A percentile compares a stretch with the other conserved stretches of the same genome.
Evolutionary conservation across 2,888 invertebrate species (phyloP).

Genomic region (Mythimna ferrago): DNA sequence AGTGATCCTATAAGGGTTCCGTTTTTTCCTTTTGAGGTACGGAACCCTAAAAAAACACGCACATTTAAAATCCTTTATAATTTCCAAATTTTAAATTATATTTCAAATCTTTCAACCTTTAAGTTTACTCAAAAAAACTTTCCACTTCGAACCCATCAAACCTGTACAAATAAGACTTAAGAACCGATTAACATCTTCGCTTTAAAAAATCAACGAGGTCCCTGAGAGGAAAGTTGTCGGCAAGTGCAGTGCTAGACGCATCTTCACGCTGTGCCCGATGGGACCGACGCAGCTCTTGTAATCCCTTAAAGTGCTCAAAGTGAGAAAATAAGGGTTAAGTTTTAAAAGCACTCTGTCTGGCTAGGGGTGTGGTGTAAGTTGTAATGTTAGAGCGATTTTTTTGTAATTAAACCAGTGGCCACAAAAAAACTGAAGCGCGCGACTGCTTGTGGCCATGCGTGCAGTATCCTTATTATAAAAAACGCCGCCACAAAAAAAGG

Average conservation of each 20-base stretch:
- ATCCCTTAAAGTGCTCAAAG: constrained; percentile 87
- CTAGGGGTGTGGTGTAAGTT: constrained; percentile 49
- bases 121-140: not conserved
- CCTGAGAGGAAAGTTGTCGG: constrained; percentile 56
- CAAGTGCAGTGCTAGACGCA: constrained; percentile 66
- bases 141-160: not conserved
- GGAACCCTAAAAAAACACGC: too few relatives aligned
- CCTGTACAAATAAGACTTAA: not conserved
- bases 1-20: too few relatives aligned
- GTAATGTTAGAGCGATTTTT: constrained; percentile 1
- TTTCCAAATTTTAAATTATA: too few relatives aligned
- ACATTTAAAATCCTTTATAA: too few relatives aligned
- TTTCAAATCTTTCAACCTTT: too few relatives aligned
- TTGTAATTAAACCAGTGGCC: too few relatives aligned
- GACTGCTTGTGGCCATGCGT: too few relatives aligned
- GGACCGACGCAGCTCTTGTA: constrained; percentile 74
- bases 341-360: constrained; percentile 85
- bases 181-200: constrained; percentile 51
- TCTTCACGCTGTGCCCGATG: constrained; percentile 63
- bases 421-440: too few relatives aligned
- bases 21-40: too few relatives aligned
- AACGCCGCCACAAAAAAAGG: too few relatives aligned
- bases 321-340: constrained; percentile 89
- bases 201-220: constrained; percentile 44
- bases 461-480: too few relatives aligned